Evolutionary conservation across 1,140 invertebrate species (phyloP), one percentile per base, ranked within the genome.

Genomic region (Zaprionus capensis): DNA sequence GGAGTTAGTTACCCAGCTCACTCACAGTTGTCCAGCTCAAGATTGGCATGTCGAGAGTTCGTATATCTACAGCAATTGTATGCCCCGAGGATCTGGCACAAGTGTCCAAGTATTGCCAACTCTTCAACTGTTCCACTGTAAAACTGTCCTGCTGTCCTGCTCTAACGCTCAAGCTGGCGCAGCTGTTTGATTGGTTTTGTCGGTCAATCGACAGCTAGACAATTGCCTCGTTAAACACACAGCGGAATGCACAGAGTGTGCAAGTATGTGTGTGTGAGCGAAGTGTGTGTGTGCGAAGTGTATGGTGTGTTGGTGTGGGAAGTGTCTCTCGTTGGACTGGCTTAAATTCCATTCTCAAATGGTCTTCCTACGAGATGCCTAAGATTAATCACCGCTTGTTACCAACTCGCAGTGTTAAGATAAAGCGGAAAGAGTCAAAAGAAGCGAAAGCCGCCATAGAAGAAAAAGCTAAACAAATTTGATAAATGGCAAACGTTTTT

Each of bases 101-200:
- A 51, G 20, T 51, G 46, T 20, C 9, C 46, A 24, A 49, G 7
- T 49, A 17, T 49, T 20, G 9, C 14, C 44, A 20, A 46, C 44
- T 49, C 7, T 20, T 17, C 17, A 49, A 12, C 17, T 4, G 46
- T 12, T 22, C 46, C 20, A 51, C 22, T 12, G 46, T 22, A 0
- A 4, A 38, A 0, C 36, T 38, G 41, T n/a, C 15, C 51, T 15
- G 24, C 12, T 15, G 53, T 9, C 14, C 49, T 17, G 41, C 61
- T 64, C 61, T 64, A 53, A 63, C 31, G 11, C 17, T 51, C 51
- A 20, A 49, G 51, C 20, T 65, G 38, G n/a, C 20, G 71, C 71
- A 73, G 71, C 71, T 73, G 71, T 73, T 63, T 70, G 66, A 74
- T 74, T 74, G 66, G 71, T 46, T 70, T 73, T 74, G 20, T 58